These are phyloP conservation scores for Phyllostomus discolor DNA, from an alignment of 2,113 vertebrate species.

Conservation along the genomic window DNA sequence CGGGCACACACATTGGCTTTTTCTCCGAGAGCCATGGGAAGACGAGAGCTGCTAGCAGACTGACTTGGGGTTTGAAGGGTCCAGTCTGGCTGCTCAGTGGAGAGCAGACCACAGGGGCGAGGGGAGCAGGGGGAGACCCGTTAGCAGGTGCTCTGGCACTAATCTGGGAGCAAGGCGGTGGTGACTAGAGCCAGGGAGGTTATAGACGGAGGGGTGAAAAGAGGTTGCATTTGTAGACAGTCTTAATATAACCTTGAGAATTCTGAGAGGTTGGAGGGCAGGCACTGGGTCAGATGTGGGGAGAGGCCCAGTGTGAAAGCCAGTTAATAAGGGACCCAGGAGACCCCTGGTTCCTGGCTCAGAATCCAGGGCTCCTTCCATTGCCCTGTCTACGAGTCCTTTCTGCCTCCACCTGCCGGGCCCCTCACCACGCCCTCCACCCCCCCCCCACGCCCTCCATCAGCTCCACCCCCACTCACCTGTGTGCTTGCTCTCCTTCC, in stretches of 20 bases:
- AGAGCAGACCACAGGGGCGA: fast-evolving
- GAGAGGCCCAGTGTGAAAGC: background rate
- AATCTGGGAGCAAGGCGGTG: background rate
- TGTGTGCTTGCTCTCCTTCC: background rate
- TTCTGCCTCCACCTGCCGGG: fast-evolving
- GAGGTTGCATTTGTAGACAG: background rate
- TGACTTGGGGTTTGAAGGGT: background rate
- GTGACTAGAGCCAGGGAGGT: background rate
- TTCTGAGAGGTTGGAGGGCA: background rate
- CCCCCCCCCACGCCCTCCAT: no score
- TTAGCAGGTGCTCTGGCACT: background rate
- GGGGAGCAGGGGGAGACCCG: background rate
- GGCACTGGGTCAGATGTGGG: background rate
- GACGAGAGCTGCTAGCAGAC: background rate
- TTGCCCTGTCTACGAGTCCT: fast-evolving
- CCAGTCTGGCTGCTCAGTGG: background rate
- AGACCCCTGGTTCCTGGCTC: background rate
- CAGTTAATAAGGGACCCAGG: background rate
- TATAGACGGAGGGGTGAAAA: background rate
- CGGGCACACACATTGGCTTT: background rate
- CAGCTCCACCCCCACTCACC: background rate
- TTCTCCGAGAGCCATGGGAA: background rate
- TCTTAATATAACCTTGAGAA: background rate
- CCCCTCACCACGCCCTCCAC: background rate
- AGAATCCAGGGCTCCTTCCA: background rate